Evolutionary conservation across 1,140 invertebrate species (phyloP).

Genomic region (Spodoptera litura): DNA sequence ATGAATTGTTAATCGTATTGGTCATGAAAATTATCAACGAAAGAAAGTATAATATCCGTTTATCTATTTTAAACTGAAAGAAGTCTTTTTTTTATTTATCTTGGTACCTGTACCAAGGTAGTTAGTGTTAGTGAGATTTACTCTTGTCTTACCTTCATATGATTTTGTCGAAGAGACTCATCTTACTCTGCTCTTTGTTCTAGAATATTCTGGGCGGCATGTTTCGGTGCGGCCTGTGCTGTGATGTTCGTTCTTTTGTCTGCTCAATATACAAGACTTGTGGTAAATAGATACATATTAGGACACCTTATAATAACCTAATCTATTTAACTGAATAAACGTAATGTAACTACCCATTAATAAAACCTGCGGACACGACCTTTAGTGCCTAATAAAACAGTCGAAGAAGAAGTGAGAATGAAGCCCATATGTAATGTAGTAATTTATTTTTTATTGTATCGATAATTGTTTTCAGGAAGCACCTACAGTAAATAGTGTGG

Average conservation of each 20-base stretch:
- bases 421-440: not conserved
- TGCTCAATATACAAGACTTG: conserved; percentile 66
- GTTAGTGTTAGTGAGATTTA: too few species aligned
- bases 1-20: too few species aligned
- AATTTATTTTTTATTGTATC: not conserved
- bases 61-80: too few species aligned
- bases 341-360: too few species aligned
- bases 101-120: too few species aligned
- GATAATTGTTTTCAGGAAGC: conserved; percentile 59
- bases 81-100: too few species aligned
- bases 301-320: conserved; percentile 21
- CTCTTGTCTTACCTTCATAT: too few species aligned
- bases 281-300: conserved; percentile 61
- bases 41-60: too few species aligned
- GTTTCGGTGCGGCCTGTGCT: conserved; percentile 54
- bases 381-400: too few species aligned
- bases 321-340: not conserved
- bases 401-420: too few species aligned
- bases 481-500: conserved; percentile 89
- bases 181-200: conserved; percentile 47
- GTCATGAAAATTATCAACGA: too few species aligned
- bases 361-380: too few species aligned
- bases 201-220: conserved; percentile 71
- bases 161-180: not conserved
- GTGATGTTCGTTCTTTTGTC: conserved; percentile 60